A percentile compares a stretch with the other conserved stretches of the same genome.
Conservation (phyloP, 2,888 invertebrate species). For the Sarcophaga caerulescens region DNA sequence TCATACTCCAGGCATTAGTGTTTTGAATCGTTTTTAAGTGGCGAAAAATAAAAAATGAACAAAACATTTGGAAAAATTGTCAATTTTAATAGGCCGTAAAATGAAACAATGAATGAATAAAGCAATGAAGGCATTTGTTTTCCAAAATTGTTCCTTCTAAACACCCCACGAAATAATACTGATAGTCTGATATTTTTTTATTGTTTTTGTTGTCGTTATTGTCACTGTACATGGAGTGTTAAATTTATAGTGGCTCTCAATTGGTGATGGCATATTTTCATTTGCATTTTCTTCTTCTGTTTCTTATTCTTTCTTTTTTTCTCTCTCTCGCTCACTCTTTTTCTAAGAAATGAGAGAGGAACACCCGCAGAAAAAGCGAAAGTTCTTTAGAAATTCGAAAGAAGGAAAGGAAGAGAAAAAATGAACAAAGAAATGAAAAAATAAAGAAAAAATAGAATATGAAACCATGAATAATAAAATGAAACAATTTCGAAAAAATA, state of each 20-base stretch:
- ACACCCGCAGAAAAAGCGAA: background rate
- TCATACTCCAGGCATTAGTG: no score
- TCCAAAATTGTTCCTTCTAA: background rate
- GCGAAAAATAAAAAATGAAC: slow-evolving; percentile 29
- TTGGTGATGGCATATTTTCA: slow-evolving; percentile 66
- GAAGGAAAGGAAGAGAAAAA: slow-evolving; percentile 5
- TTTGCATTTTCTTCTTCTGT: slow-evolving; percentile 42
- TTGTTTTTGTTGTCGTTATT: background rate
- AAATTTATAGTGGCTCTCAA: slow-evolving; percentile 61
- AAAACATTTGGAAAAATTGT: slow-evolving; percentile 23
- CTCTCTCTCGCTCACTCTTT: no score
- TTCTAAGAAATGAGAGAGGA: background rate
- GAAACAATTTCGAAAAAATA: slow-evolving; percentile 11
- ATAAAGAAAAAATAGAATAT: slow-evolving; percentile 15
- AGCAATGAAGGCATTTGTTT: slow-evolving; percentile 3
- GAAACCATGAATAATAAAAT: slow-evolving; percentile 44
- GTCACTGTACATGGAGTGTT: slow-evolving; percentile 32
- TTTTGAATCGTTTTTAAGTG: background rate
- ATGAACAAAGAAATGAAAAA: slow-evolving; percentile 10
- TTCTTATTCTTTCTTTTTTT: background rate
- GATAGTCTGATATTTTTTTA: background rate
- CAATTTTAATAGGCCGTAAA: slow-evolving; percentile 52
- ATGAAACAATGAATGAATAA: slow-evolving; percentile 51
- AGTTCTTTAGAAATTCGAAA: slow-evolving; percentile 22
- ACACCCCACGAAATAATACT: background rate